These are phyloP conservation scores for Galeopterus variegatus DNA, from an alignment of 2,113 vertebrate species.

Conservation along the genomic window DNA sequence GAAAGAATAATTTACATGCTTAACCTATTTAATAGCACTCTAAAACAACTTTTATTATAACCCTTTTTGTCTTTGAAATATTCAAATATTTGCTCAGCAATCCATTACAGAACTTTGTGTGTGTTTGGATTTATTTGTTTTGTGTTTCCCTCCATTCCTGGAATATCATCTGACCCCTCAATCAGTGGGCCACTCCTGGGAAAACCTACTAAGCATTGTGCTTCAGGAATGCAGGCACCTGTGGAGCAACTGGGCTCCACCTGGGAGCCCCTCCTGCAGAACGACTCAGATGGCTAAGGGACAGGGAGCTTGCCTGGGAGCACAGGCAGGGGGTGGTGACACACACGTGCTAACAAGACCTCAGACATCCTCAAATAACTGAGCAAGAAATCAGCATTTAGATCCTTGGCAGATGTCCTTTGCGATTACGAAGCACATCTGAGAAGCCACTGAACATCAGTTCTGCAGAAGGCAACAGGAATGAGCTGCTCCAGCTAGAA, in stretches of 20 bases:
- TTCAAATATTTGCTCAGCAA: not conserved
- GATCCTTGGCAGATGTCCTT: not conserved
- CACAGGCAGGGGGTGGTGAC: fast-evolving
- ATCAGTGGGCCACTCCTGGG: not conserved
- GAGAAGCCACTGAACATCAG: not conserved
- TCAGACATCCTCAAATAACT: not conserved
- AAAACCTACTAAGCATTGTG: not conserved
- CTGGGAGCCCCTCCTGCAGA: fast-evolving
- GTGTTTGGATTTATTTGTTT: not conserved
- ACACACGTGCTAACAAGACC: fast-evolving
- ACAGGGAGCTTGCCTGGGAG: not conserved
- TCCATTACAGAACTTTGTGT: not conserved
- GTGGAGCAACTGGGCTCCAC: fast-evolving
- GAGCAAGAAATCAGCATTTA: not conserved
- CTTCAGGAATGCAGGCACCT: not conserved
- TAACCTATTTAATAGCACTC: not conserved
- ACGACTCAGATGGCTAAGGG: fast-evolving
- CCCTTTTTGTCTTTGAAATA: not conserved
- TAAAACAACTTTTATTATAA: not conserved
- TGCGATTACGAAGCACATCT: not conserved
- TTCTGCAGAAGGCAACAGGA: not conserved
- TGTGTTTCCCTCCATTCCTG: not conserved
- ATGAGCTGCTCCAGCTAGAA: not conserved
- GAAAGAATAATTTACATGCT: not conserved
- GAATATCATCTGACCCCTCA: not conserved